Base-by-base conservation (phyloP, 2,113 vertebrate genomes). In the Empidonax traillii region DNA sequence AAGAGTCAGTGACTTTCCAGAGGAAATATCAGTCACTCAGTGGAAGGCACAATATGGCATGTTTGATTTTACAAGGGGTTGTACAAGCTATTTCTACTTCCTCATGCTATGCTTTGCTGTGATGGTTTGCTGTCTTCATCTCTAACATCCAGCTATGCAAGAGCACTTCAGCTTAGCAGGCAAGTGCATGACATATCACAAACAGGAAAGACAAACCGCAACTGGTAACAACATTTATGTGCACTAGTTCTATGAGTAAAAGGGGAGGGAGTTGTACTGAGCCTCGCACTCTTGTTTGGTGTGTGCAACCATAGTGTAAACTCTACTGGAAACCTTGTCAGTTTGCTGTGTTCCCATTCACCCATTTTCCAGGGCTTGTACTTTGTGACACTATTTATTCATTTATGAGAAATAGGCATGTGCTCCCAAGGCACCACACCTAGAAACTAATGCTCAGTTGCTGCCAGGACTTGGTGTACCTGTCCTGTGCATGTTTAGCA, bases 101-200 rank as follows among this genome's bases (percentile, higher is more conserved):
- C 63, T 67, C 9, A 7, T 7, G 8, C 28, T 81, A 8, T 12
- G 9, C 19, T 63, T 80, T 76, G 33, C 28, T 72, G 31, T 44
- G 22, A 19, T 6, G 21, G 21, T 65, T 86, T 73, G 27, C 35
- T 35, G 14, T 71, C 10, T 71, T 56, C 30, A 17, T 46, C 68
- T 66, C 37, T 25, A 56, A 49, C 49, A 27, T 37, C 41, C 67
- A 58, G 7, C 53, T 75, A 7, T 1, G 0, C 8, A 24, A 28
- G 44, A 79, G 49, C 1, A 0, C 30, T 87, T 85, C n/a, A 8
- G 56, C 27, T 93, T 53, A 62, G 62, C 31, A 80, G 62, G 41
- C 15, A 66, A 43, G 18, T 10, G n/a, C 20, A 11, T 41, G 20
- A 66, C 0, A 0, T 58, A 30, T 30, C 27, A 46, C 30, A 79